Conservation (phyloP, 2,888 invertebrate genomes). For the Ochropleura leucogaster region DNA sequence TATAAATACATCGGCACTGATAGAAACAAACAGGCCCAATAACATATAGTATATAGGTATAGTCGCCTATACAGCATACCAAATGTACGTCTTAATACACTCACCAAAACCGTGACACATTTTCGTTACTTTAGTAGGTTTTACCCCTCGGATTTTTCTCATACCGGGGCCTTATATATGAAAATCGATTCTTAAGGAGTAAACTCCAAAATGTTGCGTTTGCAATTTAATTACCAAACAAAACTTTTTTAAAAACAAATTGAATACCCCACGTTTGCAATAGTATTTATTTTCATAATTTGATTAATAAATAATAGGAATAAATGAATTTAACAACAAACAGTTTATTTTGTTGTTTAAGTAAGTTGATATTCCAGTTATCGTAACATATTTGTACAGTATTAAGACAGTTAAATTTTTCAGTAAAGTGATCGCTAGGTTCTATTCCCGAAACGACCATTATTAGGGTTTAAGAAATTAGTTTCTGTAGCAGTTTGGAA, state of each 20-base stretch:
- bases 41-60: too few species aligned
- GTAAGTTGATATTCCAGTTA: neutral
- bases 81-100: too few species aligned
- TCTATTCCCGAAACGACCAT: neutral
- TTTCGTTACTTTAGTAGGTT: too few species aligned
- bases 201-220: neutral
- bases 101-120: too few species aligned
- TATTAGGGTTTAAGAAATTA: neutral
- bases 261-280: neutral
- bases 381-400: neutral
- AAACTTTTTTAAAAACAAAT: neutral
- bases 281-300: neutral
- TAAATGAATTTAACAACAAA: neutral
- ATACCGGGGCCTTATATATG: too few species aligned
- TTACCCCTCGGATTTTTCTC: too few species aligned
- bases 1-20: too few species aligned
- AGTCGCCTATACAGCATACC: too few species aligned
- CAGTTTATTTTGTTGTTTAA: too few species aligned
- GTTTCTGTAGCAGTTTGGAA: neutral
- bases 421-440: neutral
- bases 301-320: neutral
- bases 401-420: neutral
- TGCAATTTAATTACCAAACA: neutral
- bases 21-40: too few species aligned
- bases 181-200: too few species aligned